Evolutionary conservation across 2,888 invertebrate genomes (phyloP).

Genomic region (Plagiodera versicolora): DNA sequence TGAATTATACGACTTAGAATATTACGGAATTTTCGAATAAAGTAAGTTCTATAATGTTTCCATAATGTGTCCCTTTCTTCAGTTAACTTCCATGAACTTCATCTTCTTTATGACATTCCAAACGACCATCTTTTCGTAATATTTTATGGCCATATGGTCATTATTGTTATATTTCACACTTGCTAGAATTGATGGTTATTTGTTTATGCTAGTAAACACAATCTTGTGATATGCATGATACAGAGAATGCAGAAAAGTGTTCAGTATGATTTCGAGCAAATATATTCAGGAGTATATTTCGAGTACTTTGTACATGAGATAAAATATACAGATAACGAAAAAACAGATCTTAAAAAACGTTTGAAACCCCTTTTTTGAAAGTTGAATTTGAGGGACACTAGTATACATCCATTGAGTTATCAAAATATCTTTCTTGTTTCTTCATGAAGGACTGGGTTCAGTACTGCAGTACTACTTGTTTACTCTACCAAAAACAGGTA

Average conservation of each 20-base stretch:
- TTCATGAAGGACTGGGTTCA: too few species aligned
- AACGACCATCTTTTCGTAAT: background rate
- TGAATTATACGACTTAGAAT: background rate
- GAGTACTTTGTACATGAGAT: too few species aligned
- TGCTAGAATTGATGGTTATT: background rate
- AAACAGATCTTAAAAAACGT: too few species aligned
- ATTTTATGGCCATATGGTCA: background rate
- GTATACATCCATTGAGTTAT: too few species aligned
- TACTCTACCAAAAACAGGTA: too few species aligned
- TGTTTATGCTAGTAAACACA: background rate
- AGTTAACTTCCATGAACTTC: background rate
- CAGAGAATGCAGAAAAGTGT: background rate
- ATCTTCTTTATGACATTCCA: background rate
- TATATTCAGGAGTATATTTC: too few species aligned
- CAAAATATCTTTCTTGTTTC: too few species aligned
- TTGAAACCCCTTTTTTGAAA: too few species aligned
- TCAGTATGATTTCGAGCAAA: too few species aligned
- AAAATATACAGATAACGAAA: too few species aligned
- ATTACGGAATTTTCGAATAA: background rate
- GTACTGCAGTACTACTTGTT: too few species aligned
- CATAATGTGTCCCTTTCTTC: background rate
- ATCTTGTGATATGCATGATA: background rate
- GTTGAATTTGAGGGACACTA: too few species aligned
- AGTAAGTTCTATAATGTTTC: background rate
- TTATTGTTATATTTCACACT: constrained; percentile 1